Conservation (phyloP, 2,797 vertebrate species). For the Enteromius unitaeniatus region DNA sequence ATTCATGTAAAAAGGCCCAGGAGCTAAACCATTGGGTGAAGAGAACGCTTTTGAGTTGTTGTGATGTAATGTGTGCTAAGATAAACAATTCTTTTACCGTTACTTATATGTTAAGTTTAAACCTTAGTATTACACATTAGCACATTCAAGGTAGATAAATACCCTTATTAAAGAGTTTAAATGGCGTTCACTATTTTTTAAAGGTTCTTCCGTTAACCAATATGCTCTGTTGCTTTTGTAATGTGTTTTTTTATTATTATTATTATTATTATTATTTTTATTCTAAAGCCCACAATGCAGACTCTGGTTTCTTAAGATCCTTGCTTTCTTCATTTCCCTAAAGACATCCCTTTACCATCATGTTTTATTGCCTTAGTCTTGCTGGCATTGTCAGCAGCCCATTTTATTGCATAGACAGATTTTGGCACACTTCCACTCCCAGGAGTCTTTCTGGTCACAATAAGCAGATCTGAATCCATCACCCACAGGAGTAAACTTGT, state of each 20-base stretch:
- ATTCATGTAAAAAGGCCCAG: conserved; percentile 31
- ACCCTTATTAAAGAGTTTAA: background rate
- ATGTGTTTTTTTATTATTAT: background rate
- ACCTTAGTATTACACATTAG: background rate
- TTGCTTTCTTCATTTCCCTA: conserved; percentile 3
- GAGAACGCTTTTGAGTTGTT: conserved; percentile 9
- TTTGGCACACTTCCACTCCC: conserved; percentile 9
- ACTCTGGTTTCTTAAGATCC: background rate
- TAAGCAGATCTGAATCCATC: conserved; percentile 23
- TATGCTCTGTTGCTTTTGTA: background rate
- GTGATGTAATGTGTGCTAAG: conserved; percentile 11
- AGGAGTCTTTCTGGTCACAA: conserved; percentile 17
- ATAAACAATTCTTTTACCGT: background rate
- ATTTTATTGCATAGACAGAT: conserved; percentile 5
- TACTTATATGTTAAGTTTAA: background rate
- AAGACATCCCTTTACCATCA: background rate
- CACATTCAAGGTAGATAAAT: background rate
- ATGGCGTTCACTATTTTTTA: background rate
- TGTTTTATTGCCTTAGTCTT: background rate
- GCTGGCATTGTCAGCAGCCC: conserved; percentile 19
- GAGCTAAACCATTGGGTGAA: conserved; percentile 7
- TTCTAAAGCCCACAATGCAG: background rate
- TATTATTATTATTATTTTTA: background rate
- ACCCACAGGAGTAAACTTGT: conserved; percentile 11
- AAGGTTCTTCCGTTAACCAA: background rate